A percentile compares a stretch with the other conserved stretches of the same genome.
Evolutionary conservation across 2,888 invertebrate species (phyloP).

Genomic region (Marronus borbonicus): DNA sequence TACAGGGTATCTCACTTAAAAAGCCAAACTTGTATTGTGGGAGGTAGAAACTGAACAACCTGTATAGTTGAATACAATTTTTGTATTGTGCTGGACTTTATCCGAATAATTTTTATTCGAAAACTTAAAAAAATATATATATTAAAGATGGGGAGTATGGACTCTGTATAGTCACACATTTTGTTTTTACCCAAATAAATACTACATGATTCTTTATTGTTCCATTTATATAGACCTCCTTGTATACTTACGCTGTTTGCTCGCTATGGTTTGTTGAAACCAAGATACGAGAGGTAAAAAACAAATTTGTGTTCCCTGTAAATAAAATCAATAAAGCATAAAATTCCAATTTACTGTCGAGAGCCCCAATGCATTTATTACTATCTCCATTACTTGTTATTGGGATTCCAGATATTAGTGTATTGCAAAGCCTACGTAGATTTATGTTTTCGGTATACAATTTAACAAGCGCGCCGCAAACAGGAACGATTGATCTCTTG

Average conservation of each 20-base stretch:
- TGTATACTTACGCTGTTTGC: background rate
- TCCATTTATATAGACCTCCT: background rate
- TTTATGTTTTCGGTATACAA: slow-evolving; percentile 47
- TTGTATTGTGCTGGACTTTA: too few relatives aligned
- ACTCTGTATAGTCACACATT: too few relatives aligned
- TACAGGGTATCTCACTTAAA: too few relatives aligned
- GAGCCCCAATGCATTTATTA: slow-evolving; percentile 45
- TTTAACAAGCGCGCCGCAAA: slow-evolving; percentile 15
- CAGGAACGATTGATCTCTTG: slow-evolving; percentile 14
- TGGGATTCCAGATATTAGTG: slow-evolving; percentile 44
- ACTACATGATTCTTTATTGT: background rate
- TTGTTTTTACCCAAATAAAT: too few relatives aligned
- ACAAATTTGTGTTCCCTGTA: slow-evolving; percentile 40
- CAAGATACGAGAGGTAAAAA: slow-evolving; percentile 20
- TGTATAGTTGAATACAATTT: too few relatives aligned
- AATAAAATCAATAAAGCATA: slow-evolving; percentile 43
- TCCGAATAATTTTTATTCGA: too few relatives aligned
- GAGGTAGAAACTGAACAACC: too few relatives aligned
- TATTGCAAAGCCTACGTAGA: slow-evolving; percentile 47
- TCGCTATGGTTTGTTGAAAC: slow-evolving; percentile 20
- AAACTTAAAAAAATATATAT: too few relatives aligned
- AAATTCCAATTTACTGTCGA: slow-evolving; percentile 44
- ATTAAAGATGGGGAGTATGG: too few relatives aligned
- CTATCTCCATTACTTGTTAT: slow-evolving; percentile 49
- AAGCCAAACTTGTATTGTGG: too few relatives aligned